These are phyloP conservation scores for Melanaphis sacchari DNA, from an alignment of 1,140 invertebrate genomes.

Conservation along the genomic window DNA sequence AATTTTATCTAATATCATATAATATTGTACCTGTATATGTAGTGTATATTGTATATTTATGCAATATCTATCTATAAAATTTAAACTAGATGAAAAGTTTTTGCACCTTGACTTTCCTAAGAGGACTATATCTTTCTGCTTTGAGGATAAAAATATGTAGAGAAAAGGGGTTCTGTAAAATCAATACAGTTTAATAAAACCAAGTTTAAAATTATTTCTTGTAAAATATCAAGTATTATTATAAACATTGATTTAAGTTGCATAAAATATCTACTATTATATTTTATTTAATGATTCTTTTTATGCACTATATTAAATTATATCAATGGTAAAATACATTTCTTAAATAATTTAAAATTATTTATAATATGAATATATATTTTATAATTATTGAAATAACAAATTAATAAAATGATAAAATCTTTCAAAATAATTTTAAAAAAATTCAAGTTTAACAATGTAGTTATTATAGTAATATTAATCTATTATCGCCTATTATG, in stretches of 20 bases:
- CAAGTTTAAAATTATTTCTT: not conserved
- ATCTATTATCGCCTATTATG: too few relatives aligned
- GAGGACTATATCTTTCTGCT: not conserved
- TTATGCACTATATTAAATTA: not conserved
- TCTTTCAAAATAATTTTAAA: too few relatives aligned
- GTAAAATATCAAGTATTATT: not conserved
- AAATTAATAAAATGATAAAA: too few relatives aligned
- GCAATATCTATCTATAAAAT: not conserved
- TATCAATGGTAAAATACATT: not conserved
- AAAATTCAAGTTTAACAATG: too few relatives aligned
- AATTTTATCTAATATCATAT: not conserved
- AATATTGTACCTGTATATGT: not conserved
- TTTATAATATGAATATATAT: too few relatives aligned
- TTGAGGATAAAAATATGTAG: not conserved
- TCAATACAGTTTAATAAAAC: not conserved
- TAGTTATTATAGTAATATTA: too few relatives aligned
- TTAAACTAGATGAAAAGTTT: not conserved
- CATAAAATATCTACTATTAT: not conserved
- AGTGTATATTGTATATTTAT: not conserved
- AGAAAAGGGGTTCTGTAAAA: not conserved
- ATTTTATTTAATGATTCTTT: not conserved
- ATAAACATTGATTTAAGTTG: not conserved
- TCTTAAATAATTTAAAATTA: not conserved
- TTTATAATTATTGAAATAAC: too few relatives aligned
- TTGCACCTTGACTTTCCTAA: not conserved